Evolutionary conservation across 2,797 vertebrate species (phyloP).

Genomic region (Zenarchopterus dispar): DNA sequence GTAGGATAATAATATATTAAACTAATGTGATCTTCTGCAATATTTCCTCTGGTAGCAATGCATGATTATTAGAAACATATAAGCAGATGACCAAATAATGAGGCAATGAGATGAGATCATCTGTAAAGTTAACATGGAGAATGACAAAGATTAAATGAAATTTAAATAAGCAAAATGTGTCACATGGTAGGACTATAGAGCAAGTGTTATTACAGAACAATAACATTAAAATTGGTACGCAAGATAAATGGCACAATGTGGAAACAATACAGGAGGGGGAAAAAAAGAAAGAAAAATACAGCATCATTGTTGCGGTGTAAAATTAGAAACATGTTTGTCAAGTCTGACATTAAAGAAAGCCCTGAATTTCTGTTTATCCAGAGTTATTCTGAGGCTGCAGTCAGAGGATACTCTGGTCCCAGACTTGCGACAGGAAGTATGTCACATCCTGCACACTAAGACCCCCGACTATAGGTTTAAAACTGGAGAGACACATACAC

Average conservation of each 20-base stretch:
- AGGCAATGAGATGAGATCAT: slow-evolving; percentile 43
- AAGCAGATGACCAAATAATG: slow-evolving; percentile 47
- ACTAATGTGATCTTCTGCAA: slow-evolving; percentile 21
- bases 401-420: slow-evolving; percentile 59
- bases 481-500: slow-evolving; percentile 34
- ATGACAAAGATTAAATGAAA: slow-evolving; percentile 23
- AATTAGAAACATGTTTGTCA: slow-evolving; percentile 30
- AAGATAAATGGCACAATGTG: slow-evolving; percentile 23
- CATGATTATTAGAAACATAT: slow-evolving; percentile 54
- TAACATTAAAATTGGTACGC: slow-evolving; percentile 2
- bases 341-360: slow-evolving; percentile 49
- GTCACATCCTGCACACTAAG: slow-evolving; percentile 73
- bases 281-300: slow-evolving; percentile 14
- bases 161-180: slow-evolving; percentile 27
- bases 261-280: not conserved
- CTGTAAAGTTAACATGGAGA: slow-evolving; percentile 39
- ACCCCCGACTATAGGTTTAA: slow-evolving; percentile 62
- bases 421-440: slow-evolving; percentile 67
- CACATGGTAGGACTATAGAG: slow-evolving; percentile 27
- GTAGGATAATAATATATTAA: slow-evolving; percentile 10
- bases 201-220: slow-evolving; percentile 32
- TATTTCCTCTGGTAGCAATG: slow-evolving; percentile 57
- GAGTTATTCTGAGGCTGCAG: slow-evolving; percentile 73
- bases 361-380: slow-evolving; percentile 52
- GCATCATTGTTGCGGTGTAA: slow-evolving; percentile 33